A percentile compares a stretch with the other conserved stretches of the same genome.
Evolutionary conservation across 2,113 vertebrate genomes (phyloP).

Genomic region (Daubentonia madagascariensis): DNA sequence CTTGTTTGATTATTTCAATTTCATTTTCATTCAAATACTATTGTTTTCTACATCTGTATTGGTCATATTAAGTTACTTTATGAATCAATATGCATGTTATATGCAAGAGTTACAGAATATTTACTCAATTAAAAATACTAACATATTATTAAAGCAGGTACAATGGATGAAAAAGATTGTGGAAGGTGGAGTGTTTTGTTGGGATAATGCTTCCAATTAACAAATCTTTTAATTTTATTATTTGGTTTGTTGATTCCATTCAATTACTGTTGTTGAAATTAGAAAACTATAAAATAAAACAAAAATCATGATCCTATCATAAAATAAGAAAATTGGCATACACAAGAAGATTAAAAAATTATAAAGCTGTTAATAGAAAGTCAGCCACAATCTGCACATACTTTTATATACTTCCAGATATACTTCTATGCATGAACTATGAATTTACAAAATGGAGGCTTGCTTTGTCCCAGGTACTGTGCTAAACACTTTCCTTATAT

Average conservation of each 20-base stretch:
- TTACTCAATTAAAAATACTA: background rate
- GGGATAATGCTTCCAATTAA: background rate
- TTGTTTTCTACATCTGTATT: background rate
- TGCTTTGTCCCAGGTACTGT: background rate
- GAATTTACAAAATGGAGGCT: background rate
- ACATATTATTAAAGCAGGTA: background rate
- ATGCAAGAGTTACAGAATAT: background rate
- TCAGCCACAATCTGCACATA: background rate
- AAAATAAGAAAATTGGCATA: background rate
- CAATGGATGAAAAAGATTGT: background rate
- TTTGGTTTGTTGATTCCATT: background rate
- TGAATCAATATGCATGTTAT: background rate
- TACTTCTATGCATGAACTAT: background rate
- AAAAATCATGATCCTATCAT: background rate
- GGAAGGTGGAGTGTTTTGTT: background rate
- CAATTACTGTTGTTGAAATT: background rate
- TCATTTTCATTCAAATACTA: constrained; percentile 2
- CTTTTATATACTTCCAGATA: background rate
- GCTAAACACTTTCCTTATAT: background rate
- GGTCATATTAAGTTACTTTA: background rate
- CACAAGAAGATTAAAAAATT: background rate
- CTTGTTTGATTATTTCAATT: background rate
- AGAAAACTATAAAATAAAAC: background rate
- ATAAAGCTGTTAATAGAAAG: background rate
- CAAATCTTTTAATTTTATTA: background rate